Conservation (phyloP, 2,888 invertebrate species). For the Ormyrus rosae region DNA sequence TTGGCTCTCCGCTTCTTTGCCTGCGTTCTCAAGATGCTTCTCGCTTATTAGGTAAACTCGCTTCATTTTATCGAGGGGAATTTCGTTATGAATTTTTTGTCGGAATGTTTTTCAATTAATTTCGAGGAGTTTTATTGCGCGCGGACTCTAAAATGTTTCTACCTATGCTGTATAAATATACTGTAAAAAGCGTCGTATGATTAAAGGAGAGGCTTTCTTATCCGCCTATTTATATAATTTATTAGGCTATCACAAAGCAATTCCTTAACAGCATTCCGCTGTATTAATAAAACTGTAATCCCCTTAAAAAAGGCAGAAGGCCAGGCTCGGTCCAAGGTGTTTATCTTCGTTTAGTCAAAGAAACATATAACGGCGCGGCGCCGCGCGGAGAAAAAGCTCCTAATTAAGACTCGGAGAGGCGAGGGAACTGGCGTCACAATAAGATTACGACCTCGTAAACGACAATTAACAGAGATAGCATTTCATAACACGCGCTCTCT, state of each 20-base stretch:
- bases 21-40: too few species aligned
- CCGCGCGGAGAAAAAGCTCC: constrained; percentile 1
- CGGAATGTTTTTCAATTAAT: too few species aligned
- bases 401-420: constrained; percentile 37
- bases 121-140: too few species aligned
- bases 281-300: constrained; percentile 17
- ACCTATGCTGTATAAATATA: too few species aligned
- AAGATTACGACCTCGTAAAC: constrained; percentile 49
- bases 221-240: neutral
- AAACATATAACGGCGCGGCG: neutral
- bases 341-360: constrained; percentile 41
- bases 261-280: constrained; percentile 40
- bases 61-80: too few species aligned
- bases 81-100: too few species aligned
- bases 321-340: constrained; percentile 15
- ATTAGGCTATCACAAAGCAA: constrained; percentile 9
- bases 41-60: too few species aligned
- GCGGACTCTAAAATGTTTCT: too few species aligned
- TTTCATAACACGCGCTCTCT: constrained; percentile 41
- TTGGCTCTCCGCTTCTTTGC: too few species aligned
- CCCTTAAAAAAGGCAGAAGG: constrained; percentile 1
- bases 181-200: too few species aligned
- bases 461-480: constrained; percentile 43
- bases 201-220: too few species aligned
- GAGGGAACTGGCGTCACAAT: neutral